Percentiles rank a stretch among this genome's conserved stretches.
These are phyloP conservation scores for Odontocerum albicorne DNA, from an alignment of 2,888 invertebrate species.

Conservation along the genomic window DNA sequence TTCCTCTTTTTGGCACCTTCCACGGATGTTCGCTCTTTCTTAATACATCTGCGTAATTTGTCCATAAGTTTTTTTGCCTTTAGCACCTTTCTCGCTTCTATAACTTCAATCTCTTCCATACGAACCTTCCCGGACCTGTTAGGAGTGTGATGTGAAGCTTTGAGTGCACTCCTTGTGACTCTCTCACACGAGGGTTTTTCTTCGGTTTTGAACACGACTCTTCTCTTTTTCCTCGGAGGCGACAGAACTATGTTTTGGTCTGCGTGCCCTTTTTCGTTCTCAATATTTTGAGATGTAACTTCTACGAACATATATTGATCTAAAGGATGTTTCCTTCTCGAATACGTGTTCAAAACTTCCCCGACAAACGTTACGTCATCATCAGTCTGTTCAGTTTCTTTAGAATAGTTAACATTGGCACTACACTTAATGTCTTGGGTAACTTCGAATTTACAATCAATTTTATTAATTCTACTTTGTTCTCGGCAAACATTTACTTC, in stretches of 20 bases:
- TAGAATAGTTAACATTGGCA: too few relatives aligned
- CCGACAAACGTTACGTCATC: constrained; percentile 11
- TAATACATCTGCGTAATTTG: neutral
- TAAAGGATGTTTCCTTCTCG: constrained; percentile 21
- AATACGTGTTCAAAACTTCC: constrained; percentile 23
- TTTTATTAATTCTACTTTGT: neutral
- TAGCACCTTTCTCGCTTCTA: too few relatives aligned
- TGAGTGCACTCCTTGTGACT: constrained; percentile 4
- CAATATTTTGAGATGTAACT: neutral
- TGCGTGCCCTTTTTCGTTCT: neutral
- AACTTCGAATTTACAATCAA: neutral
- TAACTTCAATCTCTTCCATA: neutral
- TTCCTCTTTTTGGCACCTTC: constrained; percentile 8
- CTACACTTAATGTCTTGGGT: neutral
- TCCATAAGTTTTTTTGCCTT: neutral
- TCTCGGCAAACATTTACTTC: neutral
- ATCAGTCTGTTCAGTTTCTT: neutral
- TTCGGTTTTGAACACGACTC: constrained; percentile 4
- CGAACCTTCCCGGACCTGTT: constrained; percentile 15
- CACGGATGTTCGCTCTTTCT: neutral
- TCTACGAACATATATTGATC: constrained; percentile 23
- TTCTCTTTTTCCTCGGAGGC: constrained; percentile 14
- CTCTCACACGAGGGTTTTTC: neutral
- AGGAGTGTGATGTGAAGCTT: constrained; percentile 4
- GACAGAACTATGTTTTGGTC: neutral